Conservation (phyloP, 1,140 invertebrate genomes). For the Papilio aristodemus region DNA sequence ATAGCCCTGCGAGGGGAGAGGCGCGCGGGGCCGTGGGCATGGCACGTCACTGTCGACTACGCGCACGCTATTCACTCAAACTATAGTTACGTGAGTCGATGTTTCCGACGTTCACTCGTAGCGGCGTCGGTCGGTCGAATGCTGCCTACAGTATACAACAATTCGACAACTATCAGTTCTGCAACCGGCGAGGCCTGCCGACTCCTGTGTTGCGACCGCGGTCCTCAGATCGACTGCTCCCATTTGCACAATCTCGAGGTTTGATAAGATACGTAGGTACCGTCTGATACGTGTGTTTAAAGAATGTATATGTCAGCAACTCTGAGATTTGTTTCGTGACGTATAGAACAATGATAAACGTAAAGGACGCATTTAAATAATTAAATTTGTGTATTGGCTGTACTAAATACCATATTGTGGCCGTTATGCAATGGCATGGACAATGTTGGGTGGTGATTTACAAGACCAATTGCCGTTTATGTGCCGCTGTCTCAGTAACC, state of each 20-base stretch:
- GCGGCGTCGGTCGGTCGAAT: slow-evolving; percentile 63
- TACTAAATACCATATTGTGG: not conserved
- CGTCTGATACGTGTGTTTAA: slow-evolving; percentile 61
- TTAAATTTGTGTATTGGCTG: not conserved
- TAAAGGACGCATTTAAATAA: slow-evolving; percentile 13
- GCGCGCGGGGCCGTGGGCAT: slow-evolving; percentile 67
- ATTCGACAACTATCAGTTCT: slow-evolving; percentile 59
- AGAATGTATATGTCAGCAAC: slow-evolving; percentile 59
- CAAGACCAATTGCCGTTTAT: slow-evolving; percentile 22
- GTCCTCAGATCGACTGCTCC: slow-evolving; percentile 64
- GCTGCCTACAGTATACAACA: slow-evolving; percentile 55
- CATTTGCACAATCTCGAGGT: slow-evolving; percentile 72
- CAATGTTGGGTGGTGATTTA: slow-evolving; percentile 38
- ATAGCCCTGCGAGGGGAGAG: slow-evolving; percentile 72
- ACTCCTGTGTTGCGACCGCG: slow-evolving; percentile 47
- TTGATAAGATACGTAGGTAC: slow-evolving; percentile 61
- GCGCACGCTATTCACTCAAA: slow-evolving; percentile 74
- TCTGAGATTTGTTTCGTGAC: slow-evolving; percentile 72
- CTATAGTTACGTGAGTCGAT: slow-evolving; percentile 72
- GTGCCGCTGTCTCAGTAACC: slow-evolving; percentile 26
- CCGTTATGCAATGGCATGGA: slow-evolving; percentile 30
- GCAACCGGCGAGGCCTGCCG: slow-evolving; percentile 49
- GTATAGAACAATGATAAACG: slow-evolving; percentile 44
- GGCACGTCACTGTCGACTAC: slow-evolving; percentile 72
- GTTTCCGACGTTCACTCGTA: slow-evolving; percentile 72